Evolutionary conservation across 2,888 invertebrate genomes (phyloP), one percentile per base, ranked within the genome.

Genomic region (Ophion ellenae): DNA sequence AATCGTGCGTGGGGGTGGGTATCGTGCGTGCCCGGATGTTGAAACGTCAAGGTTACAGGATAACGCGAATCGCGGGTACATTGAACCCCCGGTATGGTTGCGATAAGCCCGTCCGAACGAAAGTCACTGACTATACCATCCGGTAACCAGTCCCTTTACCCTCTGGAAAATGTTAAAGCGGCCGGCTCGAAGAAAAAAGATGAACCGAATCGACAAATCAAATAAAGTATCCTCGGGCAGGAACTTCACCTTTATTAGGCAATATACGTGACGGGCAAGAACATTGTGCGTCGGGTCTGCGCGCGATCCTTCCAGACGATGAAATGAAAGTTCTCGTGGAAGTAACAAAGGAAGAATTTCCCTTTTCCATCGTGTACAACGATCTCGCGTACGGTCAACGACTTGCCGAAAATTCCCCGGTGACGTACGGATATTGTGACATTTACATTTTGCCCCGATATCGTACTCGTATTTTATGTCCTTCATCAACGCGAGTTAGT

Each of bases 41-140:
- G 20, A 45, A 45, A 59, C 45, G 45, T 77, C 57, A 45, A 63
- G 78, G 67, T 67, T 59, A 77, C 40, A 40, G 69, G 59, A 78
- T 28, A 69, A 57, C 57, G 57, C 32, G n/a, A 59, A 24, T 59
- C 14, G 40, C 20, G 20, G 64, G 64, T 64, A 64, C 78, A 61
- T 78, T 78, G 78, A 78, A n/a, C 78, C 78, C 78, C 78, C 59
- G 28, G 61, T 45, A 61, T 28, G 45, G 32, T 47, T 14, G 45
- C 28, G 45, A 78, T 24, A 78, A 47, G 11, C 78, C 61, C 61
- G 28, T n/a, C 14, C 32, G 10, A 61, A 61, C 36, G 59, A 70
- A 61, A 70, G 45, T n/a, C 1, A 40, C 40, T 40, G 40, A 40
- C 6, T 9, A 7, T 40, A 40, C 40, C n/a, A 6, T 45, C 40